A percentile compares a stretch with the other conserved stretches of the same genome.
phyloP scores from a whole-genome alignment of 1,140 invertebrate genomes.

The Drosophila subpulchrella region DNA sequence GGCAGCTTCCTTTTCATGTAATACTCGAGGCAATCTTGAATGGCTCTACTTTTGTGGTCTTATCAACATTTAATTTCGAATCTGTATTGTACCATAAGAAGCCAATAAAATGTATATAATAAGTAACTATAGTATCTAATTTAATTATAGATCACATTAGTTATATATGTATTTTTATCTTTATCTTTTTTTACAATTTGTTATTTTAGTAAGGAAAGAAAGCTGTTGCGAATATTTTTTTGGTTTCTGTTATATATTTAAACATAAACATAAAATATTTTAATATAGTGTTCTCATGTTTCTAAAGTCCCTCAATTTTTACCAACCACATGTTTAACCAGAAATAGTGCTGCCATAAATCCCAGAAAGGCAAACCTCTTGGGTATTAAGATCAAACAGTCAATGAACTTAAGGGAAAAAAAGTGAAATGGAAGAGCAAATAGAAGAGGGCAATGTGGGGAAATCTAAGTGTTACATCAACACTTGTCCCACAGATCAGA shows the following conservation, averaged over 20 bases:
- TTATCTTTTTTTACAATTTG: too few species aligned
- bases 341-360: constrained; percentile 13
- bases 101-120: too few species aligned
- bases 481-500: constrained; percentile 28
- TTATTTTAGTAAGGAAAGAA: too few species aligned
- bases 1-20: background rate
- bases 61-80: too few species aligned
- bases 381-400: background rate
- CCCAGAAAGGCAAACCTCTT: constrained; percentile 12
- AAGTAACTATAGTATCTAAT: too few species aligned
- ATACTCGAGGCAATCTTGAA: background rate
- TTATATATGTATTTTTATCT: too few species aligned
- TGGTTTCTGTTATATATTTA: too few species aligned
- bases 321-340: background rate
- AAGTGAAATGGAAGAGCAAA: constrained; percentile 20
- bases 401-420: constrained; percentile 3
- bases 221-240: background rate
- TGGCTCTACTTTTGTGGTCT: too few species aligned
- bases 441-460: background rate
- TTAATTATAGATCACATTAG: too few species aligned
- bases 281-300: background rate
- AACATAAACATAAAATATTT: too few species aligned
- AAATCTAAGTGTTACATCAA: constrained; percentile 26
- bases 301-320: background rate
- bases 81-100: too few species aligned